Base-by-base conservation (phyloP, 2,797 vertebrate species). In the Pogoniulus pusillus region DNA sequence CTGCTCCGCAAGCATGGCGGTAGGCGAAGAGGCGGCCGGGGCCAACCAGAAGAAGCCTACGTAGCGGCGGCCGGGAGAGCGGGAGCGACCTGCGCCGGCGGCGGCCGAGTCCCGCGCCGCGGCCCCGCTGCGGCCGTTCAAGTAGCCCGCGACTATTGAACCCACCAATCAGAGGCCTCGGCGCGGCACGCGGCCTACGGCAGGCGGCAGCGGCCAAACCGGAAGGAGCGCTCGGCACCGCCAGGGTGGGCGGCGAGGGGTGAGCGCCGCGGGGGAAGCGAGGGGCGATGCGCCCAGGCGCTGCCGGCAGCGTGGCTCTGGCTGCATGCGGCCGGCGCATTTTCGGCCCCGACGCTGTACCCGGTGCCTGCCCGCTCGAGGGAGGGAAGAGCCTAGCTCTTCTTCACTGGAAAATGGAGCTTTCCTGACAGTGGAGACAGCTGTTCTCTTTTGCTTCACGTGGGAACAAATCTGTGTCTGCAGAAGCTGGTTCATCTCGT, bases 71-170 rank as follows among this genome's bases (percentile, higher is more conserved):
- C 14, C 12, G 19, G 13, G 12, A n/a, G 32, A 23, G 32, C 27
- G 39, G 74, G 51, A 43, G 20, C 59, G 7, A 34, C 57, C 43
- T 6, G 49, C 10, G 30, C 64, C 62, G 62, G 29, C 60, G 13
- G 6, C 57, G n/a, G 2, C 75, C 29, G 4, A 57, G 19, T 49
- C 70, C 51, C 47, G 47, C 79, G 76, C 88, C 20, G 54, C 80
- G 10, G 62, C 62, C 45, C 82, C 75, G 88, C 96, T 95, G 95
- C 91, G 95, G 95, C 98, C 97, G 96, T 99, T 99, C 98, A 99
- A 99, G 99, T 98, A 98, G 98, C 99, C 98, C 99, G 99, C 99
- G 99, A 99, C 98, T 98, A 98, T 99, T 99, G 98, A 99, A 99
- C 95, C 66, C 63, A 10, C 99, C 99, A 99, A 99, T 99, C 43